Base-by-base conservation (phyloP, 2,113 vertebrate species). In the Artemisiospiza belli region DNA sequence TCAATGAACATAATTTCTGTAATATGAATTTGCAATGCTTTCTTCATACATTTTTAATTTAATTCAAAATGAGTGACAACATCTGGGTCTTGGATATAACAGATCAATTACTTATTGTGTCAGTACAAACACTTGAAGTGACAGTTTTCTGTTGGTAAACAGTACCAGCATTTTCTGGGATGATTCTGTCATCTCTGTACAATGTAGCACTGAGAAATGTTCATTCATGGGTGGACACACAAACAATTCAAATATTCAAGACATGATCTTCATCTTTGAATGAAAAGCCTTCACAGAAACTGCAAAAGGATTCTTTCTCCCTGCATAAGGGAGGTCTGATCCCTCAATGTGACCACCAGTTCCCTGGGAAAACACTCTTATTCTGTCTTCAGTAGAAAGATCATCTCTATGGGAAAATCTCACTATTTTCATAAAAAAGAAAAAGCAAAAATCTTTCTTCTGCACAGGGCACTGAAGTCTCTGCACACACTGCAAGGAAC, bases 201-300 rank as follows among this genome's bases (percentile, higher is more conserved):
- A 70, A 73, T 20, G 15, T 8, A 91, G 81, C 92, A 84, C 79
- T 90, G 90, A 97, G 74, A 92, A 97, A 90, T 12, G 30, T 72
- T 62, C 83, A 89, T 88, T 96, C 91, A 89, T 78, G 80, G 31
- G 47, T 67, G 63, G 44, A 58, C 30, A 83, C 27, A 76, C 43
- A 89, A 96, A 95, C 94, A 94, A 95, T 12, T n/a, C 81, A 95
- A 91, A 85, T 59, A 80, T 85, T 83, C 92, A 96, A 75, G 70
- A 64, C 70, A 82, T 76, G n/a, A 84, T 93, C 63, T 88, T 77
- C 59, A 82, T 30, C 41, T 81, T 6, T 82, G 63, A 94, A 83
- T 83, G 77, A 75, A 90, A 94, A 94, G 68, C 77, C 35, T 81
- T 78, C 3, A 11, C 43, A 57, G 61, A 78, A 92, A 91, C 18